Evolutionary conservation across 2,888 invertebrate species (phyloP).

Genomic region (Dryobotodes eremita): DNA sequence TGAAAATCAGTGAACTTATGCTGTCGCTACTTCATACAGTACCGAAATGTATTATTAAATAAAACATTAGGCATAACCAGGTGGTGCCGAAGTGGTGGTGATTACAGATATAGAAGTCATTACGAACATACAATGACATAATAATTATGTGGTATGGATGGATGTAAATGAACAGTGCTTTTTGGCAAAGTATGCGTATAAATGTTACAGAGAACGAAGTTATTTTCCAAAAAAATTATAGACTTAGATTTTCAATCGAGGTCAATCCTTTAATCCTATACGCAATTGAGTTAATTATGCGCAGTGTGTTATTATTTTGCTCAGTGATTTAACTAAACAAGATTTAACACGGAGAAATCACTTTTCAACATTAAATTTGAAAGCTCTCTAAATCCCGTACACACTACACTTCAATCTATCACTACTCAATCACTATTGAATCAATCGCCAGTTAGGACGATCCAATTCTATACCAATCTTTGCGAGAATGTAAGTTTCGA

Average conservation of each 20-base stretch:
- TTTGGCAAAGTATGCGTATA: neutral
- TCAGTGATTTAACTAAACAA: neutral
- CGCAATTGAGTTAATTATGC: neutral
- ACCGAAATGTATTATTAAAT: conserved; percentile 10
- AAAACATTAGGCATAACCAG: too few species aligned
- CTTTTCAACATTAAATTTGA: neutral
- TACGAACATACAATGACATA: neutral
- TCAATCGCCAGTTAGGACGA: neutral
- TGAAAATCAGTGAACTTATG: neutral
- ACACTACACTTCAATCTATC: conserved; percentile 1
- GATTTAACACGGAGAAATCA: neutral
- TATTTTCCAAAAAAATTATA: too few species aligned
- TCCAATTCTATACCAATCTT: neutral
- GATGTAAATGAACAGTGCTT: neutral
- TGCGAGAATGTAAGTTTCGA: conserved; percentile 1
- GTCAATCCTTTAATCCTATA: neutral
- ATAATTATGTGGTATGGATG: neutral
- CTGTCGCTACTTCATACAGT: too few species aligned
- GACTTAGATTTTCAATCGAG: neutral
- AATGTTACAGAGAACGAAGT: neutral
- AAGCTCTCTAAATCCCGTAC: neutral
- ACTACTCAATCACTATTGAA: conserved; percentile 10
- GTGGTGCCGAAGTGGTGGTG: too few species aligned
- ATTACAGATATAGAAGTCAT: neutral
- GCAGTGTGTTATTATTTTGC: neutral